Percentiles rank a stretch among this genome's conserved stretches.
phyloP scores from a whole-genome alignment of 2,113 vertebrate genomes.

The Galemys pyrenaicus region DNA sequence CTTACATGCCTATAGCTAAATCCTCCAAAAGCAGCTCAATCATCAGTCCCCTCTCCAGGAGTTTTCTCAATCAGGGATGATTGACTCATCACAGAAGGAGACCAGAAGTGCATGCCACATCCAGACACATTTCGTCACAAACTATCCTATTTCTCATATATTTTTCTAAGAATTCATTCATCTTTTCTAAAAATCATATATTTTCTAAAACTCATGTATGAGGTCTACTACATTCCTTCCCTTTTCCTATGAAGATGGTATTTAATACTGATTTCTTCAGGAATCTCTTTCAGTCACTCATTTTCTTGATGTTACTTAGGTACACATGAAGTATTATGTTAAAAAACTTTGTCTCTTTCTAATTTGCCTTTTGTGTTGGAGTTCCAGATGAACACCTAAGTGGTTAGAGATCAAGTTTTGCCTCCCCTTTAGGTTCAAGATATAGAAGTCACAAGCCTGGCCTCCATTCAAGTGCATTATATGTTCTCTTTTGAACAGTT shows the following conservation, averaged over 20 bases:
- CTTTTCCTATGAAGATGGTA: not conserved
- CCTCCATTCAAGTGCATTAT: not conserved
- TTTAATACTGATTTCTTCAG: not conserved
- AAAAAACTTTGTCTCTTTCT: not conserved
- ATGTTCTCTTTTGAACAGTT: slow-evolving; percentile 4
- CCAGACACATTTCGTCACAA: not conserved
- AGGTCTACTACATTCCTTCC: not conserved
- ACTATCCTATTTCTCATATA: not conserved
- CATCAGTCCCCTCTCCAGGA: not conserved
- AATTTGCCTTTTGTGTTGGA: not conserved
- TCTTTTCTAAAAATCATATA: not conserved
- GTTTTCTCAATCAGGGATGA: not conserved
- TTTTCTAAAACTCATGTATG: not conserved
- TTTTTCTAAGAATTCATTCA: not conserved
- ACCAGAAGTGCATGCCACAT: not conserved
- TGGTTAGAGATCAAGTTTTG: not conserved
- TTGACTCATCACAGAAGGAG: not conserved
- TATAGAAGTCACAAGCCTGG: not conserved
- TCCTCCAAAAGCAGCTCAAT: not conserved
- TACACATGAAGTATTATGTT: not conserved
- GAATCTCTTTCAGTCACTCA: not conserved
- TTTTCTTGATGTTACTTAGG: not conserved
- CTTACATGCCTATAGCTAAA: not conserved
- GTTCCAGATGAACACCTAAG: not conserved
- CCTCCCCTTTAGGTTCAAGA: not conserved